Evolutionary conservation across 2,113 vertebrate species (phyloP).

Genomic region (Serinus canaria): DNA sequence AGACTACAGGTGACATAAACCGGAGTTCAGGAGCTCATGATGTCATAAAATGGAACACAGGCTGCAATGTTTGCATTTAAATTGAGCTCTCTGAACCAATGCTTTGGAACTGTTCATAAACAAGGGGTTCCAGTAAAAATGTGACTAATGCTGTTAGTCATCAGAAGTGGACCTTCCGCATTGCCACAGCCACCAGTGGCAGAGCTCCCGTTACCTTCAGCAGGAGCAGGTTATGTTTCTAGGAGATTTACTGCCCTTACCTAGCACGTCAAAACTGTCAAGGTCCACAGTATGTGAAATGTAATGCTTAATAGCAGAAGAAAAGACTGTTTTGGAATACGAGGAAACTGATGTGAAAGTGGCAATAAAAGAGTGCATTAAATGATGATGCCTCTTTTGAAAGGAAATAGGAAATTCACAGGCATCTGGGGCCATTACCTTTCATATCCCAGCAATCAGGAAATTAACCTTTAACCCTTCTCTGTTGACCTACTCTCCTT

Average conservation of each 20-base stretch:
- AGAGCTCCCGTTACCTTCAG: background rate
- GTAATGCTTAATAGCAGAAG: background rate
- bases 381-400: constrained; percentile 15
- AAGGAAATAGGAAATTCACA: constrained; percentile 44
- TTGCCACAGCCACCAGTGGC: background rate
- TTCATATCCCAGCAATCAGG: constrained; percentile 46
- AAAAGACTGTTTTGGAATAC: background rate
- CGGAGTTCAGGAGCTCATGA: background rate
- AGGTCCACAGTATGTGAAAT: background rate
- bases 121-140: constrained; percentile 51
- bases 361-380: constrained; percentile 37
- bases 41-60: background rate
- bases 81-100: background rate
- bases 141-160: constrained; percentile 62
- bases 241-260: constrained; percentile 13
- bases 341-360: background rate
- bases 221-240: background rate
- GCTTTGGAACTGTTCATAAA: background rate
- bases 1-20: background rate
- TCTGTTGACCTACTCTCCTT: constrained; percentile 32
- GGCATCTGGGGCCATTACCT: constrained; percentile 43
- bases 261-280: background rate
- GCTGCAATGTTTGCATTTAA: background rate
- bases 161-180: background rate
- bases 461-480: constrained; percentile 55